Evolutionary conservation across 2,888 invertebrate species (phyloP), one percentile per base, ranked within the genome.

Genomic region (Cephus rjabovi): DNA sequence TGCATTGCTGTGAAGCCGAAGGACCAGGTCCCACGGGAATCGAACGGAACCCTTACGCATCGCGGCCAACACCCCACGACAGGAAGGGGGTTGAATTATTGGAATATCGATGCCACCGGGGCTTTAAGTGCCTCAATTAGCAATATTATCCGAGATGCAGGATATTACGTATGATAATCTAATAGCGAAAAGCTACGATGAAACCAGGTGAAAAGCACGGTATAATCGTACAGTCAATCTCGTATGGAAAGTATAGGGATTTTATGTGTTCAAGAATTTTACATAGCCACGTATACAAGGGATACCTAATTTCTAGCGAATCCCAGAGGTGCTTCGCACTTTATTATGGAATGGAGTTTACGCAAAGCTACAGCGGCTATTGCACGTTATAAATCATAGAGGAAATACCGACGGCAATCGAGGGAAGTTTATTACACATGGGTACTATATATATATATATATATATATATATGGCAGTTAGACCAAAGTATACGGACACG

Each of bases 21-120:
- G 89, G 89, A 88, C 89, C 85, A 84, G 88, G 85, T 89, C 91
- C 90, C 90, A 87, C 79, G 90, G 89, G 91, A 91, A 89, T 88
- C 89, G 89, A 89, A 86, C 86, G 83, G 84, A 79, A 86, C 88
- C 87, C 88, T 89, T 89, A 85, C 88, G 87, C 89, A 89, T 89
- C 89, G 79, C 73, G 71, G 74, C 77, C 34, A 79, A 79, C 81
- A 81, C 76, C 80, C 81, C 83, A 81, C 87, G 86, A 86, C 86
- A 86, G 83, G 83, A 83, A 81, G 79, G 79, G 80, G 83, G 86
- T 56, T 91, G 90, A 90, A 89, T 91, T 91, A 91, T 90, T 90
- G 90, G 89, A 89, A 90, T 90, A 90, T 90, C 90, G 90, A 90
- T 85, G 89, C 87, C 83, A 85, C 79, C 84, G 86, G 23, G 88